Percentiles rank a stretch among this genome's conserved stretches.
phyloP scores from a whole-genome alignment of 2,113 vertebrate genomes.

The Megalops atlanticus region DNA sequence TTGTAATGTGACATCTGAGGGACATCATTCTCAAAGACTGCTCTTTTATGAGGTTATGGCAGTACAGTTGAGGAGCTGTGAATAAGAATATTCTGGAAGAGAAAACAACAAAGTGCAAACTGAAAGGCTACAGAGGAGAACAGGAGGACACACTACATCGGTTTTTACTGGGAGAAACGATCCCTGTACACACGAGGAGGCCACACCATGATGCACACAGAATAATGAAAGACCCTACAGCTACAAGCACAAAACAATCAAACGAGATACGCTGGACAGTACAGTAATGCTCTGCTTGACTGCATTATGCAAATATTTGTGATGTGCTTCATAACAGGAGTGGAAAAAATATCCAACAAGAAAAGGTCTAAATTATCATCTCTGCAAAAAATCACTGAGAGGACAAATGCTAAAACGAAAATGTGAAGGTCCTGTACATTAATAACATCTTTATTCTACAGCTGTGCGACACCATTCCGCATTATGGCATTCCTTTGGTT shows the following conservation, averaged over 20 bases:
- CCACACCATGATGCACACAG: not conserved
- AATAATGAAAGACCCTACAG: not conserved
- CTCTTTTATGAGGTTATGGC: no score
- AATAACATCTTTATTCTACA: slow-evolving; percentile 29
- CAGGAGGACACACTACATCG: no score
- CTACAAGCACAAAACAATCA: not conserved
- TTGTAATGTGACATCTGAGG: no score
- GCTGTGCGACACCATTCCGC: slow-evolving; percentile 31
- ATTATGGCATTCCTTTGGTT: slow-evolving; percentile 31
- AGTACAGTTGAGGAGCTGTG: no score
- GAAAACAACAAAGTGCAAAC: no score
- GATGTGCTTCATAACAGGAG: not conserved
- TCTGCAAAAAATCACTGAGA: slow-evolving; percentile 20
- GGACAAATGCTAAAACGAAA: slow-evolving; percentile 17
- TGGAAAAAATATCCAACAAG: not conserved
- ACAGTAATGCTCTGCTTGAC: not conserved
- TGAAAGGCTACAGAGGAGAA: no score
- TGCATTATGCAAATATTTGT: not conserved
- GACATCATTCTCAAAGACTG: no score
- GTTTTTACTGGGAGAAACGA: no score
- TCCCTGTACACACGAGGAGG: no score
- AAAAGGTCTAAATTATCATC: not conserved
- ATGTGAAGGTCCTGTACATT: slow-evolving; percentile 2
- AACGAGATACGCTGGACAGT: not conserved
- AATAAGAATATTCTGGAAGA: no score